Conservation (phyloP, 2,113 vertebrate species). For the Eudyptes chrysolophus region DNA sequence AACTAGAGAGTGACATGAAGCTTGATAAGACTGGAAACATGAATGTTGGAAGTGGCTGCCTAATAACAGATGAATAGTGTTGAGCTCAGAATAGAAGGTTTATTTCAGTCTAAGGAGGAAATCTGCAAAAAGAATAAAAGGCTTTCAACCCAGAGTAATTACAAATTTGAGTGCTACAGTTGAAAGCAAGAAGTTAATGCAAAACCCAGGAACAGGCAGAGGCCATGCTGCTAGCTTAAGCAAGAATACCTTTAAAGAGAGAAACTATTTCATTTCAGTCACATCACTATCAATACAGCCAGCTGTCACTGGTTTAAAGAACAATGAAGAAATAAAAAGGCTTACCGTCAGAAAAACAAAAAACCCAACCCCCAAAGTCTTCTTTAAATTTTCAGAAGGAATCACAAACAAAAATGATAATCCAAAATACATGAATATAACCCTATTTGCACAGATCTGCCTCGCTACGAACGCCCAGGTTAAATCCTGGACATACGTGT, state of each 20-base stretch:
- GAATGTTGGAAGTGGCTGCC: not conserved
- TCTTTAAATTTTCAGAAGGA: not conserved
- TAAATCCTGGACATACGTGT: not conserved
- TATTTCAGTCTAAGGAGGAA: not conserved
- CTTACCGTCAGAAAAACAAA: not conserved
- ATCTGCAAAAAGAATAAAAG: not conserved
- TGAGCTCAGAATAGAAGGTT: not conserved
- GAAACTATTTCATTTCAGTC: not conserved
- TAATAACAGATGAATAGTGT: not conserved
- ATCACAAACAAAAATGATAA: not conserved
- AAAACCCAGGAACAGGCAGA: not conserved
- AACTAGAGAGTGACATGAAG: not conserved
- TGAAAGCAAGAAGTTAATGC: not conserved
- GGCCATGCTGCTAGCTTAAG: not conserved
- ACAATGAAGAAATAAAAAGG: not conserved
- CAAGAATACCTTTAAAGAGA: not conserved
- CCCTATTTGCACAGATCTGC: not conserved
- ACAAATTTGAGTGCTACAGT: not conserved
- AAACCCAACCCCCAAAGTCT: not conserved
- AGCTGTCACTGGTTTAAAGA: not conserved
- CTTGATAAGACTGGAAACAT: not conserved
- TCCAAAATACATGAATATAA: not conserved
- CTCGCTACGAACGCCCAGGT: not conserved
- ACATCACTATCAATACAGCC: not conserved
- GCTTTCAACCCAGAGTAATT: not conserved